These are phyloP conservation scores for Hippopotamyrus pictus DNA, from an alignment of 2,797 vertebrate species.

Conservation along the genomic window DNA sequence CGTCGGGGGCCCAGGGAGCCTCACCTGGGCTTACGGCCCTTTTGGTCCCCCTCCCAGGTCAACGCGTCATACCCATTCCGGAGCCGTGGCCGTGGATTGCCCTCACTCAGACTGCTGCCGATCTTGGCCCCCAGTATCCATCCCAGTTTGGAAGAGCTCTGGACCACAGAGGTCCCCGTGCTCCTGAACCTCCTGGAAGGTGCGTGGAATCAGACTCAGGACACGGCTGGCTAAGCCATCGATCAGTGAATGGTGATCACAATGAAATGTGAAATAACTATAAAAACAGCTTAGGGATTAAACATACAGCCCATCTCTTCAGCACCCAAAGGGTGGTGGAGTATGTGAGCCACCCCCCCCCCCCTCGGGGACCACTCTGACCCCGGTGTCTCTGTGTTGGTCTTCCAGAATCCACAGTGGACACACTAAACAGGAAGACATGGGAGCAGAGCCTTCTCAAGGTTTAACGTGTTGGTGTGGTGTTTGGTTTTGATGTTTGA, in stretches of 20 bases:
- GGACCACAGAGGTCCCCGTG: conserved; percentile 67
- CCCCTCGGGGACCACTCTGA: background rate
- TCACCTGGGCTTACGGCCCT: background rate
- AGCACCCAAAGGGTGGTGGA: background rate
- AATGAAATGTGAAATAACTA: background rate
- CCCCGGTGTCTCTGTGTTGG: background rate
- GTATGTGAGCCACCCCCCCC: background rate
- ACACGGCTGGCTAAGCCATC: background rate
- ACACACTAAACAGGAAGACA: conserved; percentile 60
- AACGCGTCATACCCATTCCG: conserved; percentile 69
- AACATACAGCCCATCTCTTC: background rate
- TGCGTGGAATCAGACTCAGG: conserved; percentile 34
- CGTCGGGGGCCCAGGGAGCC: background rate
- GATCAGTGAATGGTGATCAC: background rate
- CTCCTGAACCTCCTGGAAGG: conserved; percentile 75
- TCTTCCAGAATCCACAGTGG: conserved; percentile 63
- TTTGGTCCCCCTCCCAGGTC: conserved; percentile 53
- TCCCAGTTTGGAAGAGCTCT: conserved; percentile 56
- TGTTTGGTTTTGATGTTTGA: background rate
- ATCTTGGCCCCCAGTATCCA: conserved; percentile 67
- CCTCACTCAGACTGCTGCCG: conserved; percentile 72
- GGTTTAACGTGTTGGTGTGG: conserved; percentile 50
- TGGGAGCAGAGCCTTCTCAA: conserved; percentile 78
- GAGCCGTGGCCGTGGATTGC: conserved; percentile 64
- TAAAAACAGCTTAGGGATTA: background rate